Evolutionary conservation across 1,140 invertebrate species (phyloP), one percentile per base, ranked within the genome.

Genomic region (Brachionus paranguensis): DNA sequence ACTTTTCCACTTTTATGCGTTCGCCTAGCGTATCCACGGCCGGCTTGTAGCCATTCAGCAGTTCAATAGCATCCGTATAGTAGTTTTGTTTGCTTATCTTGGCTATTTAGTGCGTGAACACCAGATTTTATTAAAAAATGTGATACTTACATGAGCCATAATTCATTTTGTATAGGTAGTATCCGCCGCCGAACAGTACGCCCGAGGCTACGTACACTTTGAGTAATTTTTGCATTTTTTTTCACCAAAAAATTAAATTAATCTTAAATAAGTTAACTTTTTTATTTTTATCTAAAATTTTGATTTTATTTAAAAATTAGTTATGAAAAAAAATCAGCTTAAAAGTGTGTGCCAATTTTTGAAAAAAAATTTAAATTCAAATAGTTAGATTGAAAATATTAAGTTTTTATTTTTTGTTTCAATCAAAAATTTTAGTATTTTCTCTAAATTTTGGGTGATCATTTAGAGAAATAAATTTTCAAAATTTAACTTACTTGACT

Each of bases 181-280:
- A 76, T 27, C 72, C 72, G 27, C 43, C 72, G 1, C 72, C 72
- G n/a, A 76, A 76, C 12, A 76, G 2, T 20, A 20, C 72, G 27
- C 72, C 72, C 10, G 72, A 47, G 12, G 20, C 43, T 0, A 76
- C 27, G 14, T 76, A 76, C 27, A 76, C 24, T 76, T 76, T 76
- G 11, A 76, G 24, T 29, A 76, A 29, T 50, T 76, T 76, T 76
- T 76, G 72, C 72, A 76, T 76, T 76, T 50, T 76, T 50, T 50
- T 50, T 8, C n/a, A 24, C 50, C 43, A 20, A 43, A 17, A 43
- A 17, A 43, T 43, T 20, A 1, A 43, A 41, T 37, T 37, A 45
- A 20, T 43, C 27, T 33, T n/a, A 29, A 68, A 37, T 43, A 41
- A 72, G 41, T n/a, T 43, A 41, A 41, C 33, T 72, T 72, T 68